These are phyloP conservation scores for Bubo blakistoni DNA, from an alignment of 2,113 vertebrate species.

Conservation along the genomic window DNA sequence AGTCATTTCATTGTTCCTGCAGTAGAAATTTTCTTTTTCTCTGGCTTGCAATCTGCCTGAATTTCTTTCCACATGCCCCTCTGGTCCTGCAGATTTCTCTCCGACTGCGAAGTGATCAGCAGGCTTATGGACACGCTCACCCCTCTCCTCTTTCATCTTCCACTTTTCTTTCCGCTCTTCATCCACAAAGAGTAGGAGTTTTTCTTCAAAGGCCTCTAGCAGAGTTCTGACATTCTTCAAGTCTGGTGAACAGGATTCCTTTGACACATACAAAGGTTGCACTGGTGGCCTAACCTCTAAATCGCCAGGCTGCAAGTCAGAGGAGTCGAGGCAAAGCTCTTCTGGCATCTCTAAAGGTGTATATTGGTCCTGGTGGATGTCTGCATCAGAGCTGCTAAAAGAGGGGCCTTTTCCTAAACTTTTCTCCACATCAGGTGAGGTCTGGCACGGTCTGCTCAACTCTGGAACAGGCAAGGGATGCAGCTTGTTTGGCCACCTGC, in stretches of 20 bases:
- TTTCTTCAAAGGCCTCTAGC: not conserved
- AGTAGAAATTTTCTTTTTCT: not conserved
- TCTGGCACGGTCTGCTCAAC: not conserved
- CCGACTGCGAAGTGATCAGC: not conserved
- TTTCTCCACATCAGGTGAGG: conserved; percentile 25
- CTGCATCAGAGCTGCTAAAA: not conserved
- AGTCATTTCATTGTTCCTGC: not conserved
- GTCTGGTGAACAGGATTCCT: not conserved
- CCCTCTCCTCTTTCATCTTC: not conserved
- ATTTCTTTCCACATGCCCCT: not conserved
- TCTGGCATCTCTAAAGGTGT: not conserved
- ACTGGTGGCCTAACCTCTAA: not conserved
- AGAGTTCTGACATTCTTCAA: not conserved
- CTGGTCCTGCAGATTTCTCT: not conserved
- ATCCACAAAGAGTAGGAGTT: not conserved
- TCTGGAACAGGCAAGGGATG: conserved; percentile 24
- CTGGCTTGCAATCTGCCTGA: not conserved
- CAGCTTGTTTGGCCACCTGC: not conserved
- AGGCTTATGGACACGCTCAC: not conserved
- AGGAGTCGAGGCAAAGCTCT: conserved; percentile 1
- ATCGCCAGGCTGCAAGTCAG: conserved; percentile 27
- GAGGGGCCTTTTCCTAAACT: conserved; percentile 1
- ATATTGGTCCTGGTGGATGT: not conserved
- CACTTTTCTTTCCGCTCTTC: not conserved
- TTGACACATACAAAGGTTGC: not conserved